Conservation (phyloP, 2,113 vertebrate species). For the Seriola aureovittata region DNA sequence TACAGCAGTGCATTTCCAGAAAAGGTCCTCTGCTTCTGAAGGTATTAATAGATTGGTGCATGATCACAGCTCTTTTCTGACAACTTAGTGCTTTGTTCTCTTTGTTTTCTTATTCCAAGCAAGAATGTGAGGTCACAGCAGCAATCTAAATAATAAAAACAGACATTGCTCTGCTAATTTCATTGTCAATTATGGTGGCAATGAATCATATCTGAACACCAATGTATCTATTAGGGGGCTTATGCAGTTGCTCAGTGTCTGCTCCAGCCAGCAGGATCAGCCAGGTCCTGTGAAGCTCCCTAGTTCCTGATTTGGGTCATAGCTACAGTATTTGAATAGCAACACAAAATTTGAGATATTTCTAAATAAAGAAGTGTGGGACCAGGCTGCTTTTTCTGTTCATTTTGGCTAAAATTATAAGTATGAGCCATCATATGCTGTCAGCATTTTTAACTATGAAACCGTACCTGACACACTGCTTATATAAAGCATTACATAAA, state of each 20-base stretch:
- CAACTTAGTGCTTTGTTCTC: neutral
- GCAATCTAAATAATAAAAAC: neutral
- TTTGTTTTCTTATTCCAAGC: neutral
- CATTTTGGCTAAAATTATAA: neutral
- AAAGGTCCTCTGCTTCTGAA: neutral
- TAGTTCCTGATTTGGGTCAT: conserved; percentile 41
- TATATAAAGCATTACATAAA: conserved; percentile 82
- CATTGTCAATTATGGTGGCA: no score
- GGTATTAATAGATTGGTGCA: neutral
- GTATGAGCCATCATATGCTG: neutral
- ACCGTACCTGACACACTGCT: conserved; percentile 31
- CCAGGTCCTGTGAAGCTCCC: neutral
- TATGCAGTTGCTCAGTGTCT: neutral
- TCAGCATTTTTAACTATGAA: conserved; percentile 10
- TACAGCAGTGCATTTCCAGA: neutral
- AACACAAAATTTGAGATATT: neutral
- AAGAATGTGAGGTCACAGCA: neutral
- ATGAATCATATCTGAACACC: no score
- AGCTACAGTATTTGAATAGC: neutral
- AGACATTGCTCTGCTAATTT: neutral
- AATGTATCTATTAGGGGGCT: neutral
- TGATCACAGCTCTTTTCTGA: neutral
- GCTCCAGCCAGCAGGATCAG: neutral
- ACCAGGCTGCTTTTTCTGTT: neutral
- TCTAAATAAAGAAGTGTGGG: neutral